Conservation (phyloP, 2,113 vertebrate genomes). For the Cisticola juncidis region DNA sequence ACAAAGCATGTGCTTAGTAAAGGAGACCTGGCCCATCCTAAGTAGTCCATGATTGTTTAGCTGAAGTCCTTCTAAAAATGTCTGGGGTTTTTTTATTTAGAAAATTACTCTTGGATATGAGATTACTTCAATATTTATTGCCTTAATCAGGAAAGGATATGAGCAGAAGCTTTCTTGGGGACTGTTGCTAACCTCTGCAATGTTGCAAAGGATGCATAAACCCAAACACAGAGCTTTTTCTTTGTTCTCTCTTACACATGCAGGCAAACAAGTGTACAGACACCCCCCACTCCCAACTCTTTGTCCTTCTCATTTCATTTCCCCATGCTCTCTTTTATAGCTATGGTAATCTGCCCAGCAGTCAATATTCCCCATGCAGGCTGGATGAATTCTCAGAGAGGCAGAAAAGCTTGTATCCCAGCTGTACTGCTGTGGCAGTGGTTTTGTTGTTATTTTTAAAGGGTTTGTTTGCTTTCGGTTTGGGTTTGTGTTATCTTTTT, state of each 20-base stretch:
- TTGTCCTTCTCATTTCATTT: conserved; percentile 47
- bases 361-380: conserved; percentile 53
- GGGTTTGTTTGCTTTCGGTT: neutral
- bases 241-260: neutral
- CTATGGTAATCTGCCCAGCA: conserved; percentile 21
- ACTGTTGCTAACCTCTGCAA: conserved; percentile 51
- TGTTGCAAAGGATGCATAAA: conserved; percentile 55
- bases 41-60: neutral
- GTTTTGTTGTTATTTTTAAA: neutral
- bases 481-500: neutral
- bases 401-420: neutral
- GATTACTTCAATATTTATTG: conserved; percentile 60
- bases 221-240: conserved; percentile 40
- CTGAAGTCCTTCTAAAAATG: conserved; percentile 12
- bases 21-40: neutral
- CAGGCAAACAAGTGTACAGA: neutral
- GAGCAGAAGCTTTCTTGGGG: conserved; percentile 61
- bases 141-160: conserved; percentile 66
- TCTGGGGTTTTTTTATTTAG: neutral
- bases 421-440: neutral
- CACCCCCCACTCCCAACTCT: neutral
- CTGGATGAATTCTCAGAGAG: conserved; percentile 21
- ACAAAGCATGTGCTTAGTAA: conserved; percentile 20
- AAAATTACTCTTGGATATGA: conserved; percentile 63
- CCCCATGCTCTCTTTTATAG: conserved; percentile 58